Conservation (phyloP, 2,113 vertebrate genomes). For the Propithecus coquereli region DNA sequence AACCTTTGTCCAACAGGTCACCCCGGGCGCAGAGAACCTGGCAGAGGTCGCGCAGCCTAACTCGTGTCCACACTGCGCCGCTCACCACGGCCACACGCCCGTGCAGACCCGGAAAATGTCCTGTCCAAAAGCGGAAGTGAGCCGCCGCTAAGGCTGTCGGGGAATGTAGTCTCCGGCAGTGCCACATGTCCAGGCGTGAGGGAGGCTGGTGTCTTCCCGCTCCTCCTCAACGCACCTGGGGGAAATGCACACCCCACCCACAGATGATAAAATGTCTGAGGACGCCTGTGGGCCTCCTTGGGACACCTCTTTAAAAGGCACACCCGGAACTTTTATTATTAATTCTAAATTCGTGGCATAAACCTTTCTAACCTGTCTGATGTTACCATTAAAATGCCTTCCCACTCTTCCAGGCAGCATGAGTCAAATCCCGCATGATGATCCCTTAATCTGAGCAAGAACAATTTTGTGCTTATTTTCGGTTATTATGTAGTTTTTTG, state of each 20-base stretch:
- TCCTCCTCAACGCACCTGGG: too few relatives aligned
- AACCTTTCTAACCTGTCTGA: neutral
- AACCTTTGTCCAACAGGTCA: neutral
- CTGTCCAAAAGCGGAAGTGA: neutral
- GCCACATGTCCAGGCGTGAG: accelerated
- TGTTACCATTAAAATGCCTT: neutral
- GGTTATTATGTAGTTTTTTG: neutral
- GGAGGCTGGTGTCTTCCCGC: too few relatives aligned
- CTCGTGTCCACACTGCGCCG: accelerated
- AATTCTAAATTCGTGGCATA: neutral
- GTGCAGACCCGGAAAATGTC: accelerated
- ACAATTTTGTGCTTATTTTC: neutral
- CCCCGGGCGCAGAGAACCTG: accelerated
- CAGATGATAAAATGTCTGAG: neutral
- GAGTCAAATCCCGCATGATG: neutral
- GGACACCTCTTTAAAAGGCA: neutral
- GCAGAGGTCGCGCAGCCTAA: accelerated
- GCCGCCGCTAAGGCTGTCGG: neutral
- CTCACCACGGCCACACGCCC: neutral
- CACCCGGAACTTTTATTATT: neutral
- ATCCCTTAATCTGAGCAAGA: neutral
- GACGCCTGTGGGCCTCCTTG: neutral
- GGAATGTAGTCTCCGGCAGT: neutral
- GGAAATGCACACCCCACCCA: accelerated
- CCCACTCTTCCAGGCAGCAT: neutral